A percentile compares a stretch with the other conserved stretches of the same genome.
Conservation (phyloP, 2,113 vertebrate genomes). For the Odocoileus virginianus region DNA sequence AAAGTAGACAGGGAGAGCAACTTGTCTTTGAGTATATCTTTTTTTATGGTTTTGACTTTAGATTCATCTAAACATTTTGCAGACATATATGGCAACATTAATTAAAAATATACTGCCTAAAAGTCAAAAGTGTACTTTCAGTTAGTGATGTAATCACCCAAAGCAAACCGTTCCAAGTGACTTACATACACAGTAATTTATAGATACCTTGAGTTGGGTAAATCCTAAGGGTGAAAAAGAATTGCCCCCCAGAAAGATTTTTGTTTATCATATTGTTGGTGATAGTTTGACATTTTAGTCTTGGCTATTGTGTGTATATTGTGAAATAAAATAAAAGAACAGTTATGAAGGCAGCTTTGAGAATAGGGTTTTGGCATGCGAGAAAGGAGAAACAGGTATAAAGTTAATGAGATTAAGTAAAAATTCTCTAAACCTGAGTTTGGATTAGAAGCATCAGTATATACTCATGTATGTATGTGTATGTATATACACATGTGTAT, state of each 20-base stretch:
- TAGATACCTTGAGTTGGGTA: not conserved
- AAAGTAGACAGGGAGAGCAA: not conserved
- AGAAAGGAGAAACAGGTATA: not conserved
- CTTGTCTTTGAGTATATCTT: not conserved
- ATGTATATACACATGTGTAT: not conserved
- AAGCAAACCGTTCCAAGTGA: not conserved
- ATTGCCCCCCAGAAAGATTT: not conserved
- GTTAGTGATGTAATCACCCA: not conserved
- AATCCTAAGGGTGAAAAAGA: not conserved
- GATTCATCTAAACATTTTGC: not conserved
- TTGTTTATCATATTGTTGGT: not conserved
- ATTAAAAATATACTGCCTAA: not conserved
- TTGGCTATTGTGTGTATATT: not conserved
- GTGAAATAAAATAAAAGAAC: not conserved
- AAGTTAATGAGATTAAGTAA: not conserved
- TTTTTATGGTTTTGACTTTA: not conserved
- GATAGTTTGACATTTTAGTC: not conserved
- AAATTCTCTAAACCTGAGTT: not conserved
- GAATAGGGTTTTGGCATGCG: not conserved
- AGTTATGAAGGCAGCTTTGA: not conserved
- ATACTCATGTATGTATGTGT: not conserved
- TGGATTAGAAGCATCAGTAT: not conserved
- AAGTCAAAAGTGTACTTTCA: not conserved
- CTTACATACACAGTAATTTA: not conserved
- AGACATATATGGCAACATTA: not conserved